Conservation (phyloP, 2,797 vertebrate species). For the Enteromius anoplus region DNA sequence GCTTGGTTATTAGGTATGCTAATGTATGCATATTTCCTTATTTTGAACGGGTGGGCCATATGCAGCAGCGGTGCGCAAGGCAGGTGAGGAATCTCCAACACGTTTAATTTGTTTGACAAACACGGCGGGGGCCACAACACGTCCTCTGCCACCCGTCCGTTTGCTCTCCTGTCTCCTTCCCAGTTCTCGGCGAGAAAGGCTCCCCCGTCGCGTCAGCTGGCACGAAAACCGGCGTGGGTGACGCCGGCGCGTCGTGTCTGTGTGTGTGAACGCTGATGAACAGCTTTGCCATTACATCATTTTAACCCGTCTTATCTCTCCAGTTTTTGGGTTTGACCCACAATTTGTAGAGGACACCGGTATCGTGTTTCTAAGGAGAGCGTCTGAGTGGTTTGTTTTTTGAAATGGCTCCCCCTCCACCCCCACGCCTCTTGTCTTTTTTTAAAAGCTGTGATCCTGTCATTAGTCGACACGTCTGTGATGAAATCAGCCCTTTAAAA, state of each 20-base stretch:
- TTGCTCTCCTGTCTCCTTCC: constrained; percentile 72
- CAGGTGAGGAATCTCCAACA: constrained; percentile 93
- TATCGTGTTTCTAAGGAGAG: constrained; percentile 55
- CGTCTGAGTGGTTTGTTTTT: constrained; percentile 51
- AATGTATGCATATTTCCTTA: constrained; percentile 94
- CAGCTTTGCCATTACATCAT: constrained; percentile 50
- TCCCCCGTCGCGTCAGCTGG: constrained; percentile 54
- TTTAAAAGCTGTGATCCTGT: constrained; percentile 47
- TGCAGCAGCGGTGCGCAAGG: constrained; percentile 85
- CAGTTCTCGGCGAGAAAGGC: constrained; percentile 53
- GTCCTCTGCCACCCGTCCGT: constrained; percentile 77
- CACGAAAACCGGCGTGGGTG: constrained; percentile 49
- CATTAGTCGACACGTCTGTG: constrained; percentile 53
- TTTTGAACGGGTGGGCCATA: constrained; percentile 91
- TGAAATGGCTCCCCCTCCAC: constrained; percentile 37
- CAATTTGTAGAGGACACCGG: constrained; percentile 50
- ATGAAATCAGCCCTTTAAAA: constrained; percentile 58
- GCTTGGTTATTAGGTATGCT: constrained; percentile 91
- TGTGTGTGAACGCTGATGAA: constrained; percentile 26
- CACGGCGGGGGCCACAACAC: constrained; percentile 81
- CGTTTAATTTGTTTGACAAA: constrained; percentile 98
- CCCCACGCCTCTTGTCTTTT: constrained; percentile 36
- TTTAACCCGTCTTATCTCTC: constrained; percentile 50
- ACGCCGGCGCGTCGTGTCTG: constrained; percentile 13
- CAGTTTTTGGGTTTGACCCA: constrained; percentile 1